Conservation (phyloP, 2,888 invertebrate species). For the Melanchra persicariae region DNA sequence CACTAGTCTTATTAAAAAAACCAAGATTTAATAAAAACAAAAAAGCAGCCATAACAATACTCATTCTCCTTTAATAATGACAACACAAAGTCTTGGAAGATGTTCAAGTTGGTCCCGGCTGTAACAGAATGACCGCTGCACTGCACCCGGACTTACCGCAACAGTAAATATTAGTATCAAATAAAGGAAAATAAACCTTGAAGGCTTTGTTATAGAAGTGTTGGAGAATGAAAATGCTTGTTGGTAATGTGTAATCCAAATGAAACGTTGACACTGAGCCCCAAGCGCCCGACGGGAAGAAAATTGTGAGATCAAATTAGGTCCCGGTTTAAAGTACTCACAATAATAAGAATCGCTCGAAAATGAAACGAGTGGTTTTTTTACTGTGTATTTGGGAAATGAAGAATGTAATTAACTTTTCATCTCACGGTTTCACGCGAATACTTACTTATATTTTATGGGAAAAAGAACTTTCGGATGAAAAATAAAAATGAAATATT, state of each 20-base stretch:
- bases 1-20: slow-evolving; percentile 36
- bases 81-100: slow-evolving; percentile 83
- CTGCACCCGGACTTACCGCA: slow-evolving; percentile 75
- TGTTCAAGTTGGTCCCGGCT: slow-evolving; percentile 80
- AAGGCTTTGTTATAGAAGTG: slow-evolving; percentile 40
- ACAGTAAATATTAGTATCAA: slow-evolving; percentile 48
- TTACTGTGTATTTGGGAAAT: slow-evolving; percentile 46
- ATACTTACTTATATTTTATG: neutral
- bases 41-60: slow-evolving; percentile 81
- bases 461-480: slow-evolving; percentile 5
- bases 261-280: slow-evolving; percentile 88
- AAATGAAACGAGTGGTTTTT: slow-evolving; percentile 74
- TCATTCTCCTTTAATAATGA: slow-evolving; percentile 85
- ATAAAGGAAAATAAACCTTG: slow-evolving; percentile 66
- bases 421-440: neutral
- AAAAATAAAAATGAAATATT: neutral
- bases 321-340: slow-evolving; percentile 80
- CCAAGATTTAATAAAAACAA: slow-evolving; percentile 76
- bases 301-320: slow-evolving; percentile 89
- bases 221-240: slow-evolving; percentile 53
- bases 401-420: slow-evolving; percentile 60
- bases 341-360: slow-evolving; percentile 82
- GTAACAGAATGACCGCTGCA: slow-evolving; percentile 84
- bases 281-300: slow-evolving; percentile 79
- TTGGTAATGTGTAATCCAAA: slow-evolving; percentile 83